phyloP scores from a whole-genome alignment of 2,797 vertebrate genomes.

The Choloepus didactylus region DNA sequence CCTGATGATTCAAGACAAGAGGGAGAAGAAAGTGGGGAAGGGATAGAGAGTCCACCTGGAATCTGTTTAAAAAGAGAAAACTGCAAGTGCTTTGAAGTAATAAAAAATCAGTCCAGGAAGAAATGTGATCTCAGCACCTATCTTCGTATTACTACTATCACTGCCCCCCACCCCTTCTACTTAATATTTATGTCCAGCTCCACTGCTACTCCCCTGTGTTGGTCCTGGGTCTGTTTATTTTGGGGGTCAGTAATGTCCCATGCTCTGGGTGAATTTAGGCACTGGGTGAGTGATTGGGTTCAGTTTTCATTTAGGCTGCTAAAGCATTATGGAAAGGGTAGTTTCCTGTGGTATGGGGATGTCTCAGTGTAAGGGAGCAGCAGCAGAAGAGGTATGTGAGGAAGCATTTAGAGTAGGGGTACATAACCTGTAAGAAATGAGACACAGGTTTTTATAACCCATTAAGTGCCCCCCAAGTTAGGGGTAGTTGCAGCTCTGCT shows the following conservation, averaged over 20 bases:
- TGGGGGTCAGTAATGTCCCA: background rate
- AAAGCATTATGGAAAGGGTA: background rate
- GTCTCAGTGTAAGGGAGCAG: background rate
- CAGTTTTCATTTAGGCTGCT: background rate
- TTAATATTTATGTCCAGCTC: background rate
- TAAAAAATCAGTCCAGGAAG: background rate
- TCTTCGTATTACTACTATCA: background rate
- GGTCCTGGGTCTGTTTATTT: background rate
- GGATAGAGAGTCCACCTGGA: background rate
- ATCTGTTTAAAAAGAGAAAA: background rate
- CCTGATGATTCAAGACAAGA: background rate
- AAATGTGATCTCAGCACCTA: background rate
- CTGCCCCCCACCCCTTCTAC: background rate
- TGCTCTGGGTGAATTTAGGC: background rate
- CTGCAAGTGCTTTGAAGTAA: constrained; percentile 17
- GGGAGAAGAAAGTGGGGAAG: background rate
- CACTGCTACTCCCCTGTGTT: background rate
- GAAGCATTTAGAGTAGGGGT: background rate
- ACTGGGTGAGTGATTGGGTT: background rate
- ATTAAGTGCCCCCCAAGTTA: background rate
- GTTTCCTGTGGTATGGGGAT: background rate
- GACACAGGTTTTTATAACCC: background rate
- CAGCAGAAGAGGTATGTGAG: background rate
- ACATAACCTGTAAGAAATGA: background rate
- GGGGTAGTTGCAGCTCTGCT: background rate